phyloP scores from a whole-genome alignment of 1,140 invertebrate genomes.

The Meloidogyne chitwoodi region DNA sequence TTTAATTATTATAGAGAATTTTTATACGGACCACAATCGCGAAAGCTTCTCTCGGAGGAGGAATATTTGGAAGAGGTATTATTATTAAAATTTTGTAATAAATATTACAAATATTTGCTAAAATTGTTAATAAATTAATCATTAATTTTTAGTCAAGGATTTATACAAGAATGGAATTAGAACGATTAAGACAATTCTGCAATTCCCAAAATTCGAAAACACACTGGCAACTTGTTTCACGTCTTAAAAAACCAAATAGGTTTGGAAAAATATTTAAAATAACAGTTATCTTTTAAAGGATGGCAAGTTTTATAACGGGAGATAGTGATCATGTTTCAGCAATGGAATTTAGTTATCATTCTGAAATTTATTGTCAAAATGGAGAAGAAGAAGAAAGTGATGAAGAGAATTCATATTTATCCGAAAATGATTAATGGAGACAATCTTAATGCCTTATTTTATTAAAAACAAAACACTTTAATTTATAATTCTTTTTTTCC shows the following conservation, averaged over 20 bases:
- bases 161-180: conserved; percentile 28
- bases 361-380: conserved; percentile 10
- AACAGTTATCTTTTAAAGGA: conserved; percentile 12
- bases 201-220: neutral
- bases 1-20: neutral
- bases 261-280: neutral
- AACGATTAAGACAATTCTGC: conserved; percentile 19
- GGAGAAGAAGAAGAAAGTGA: neutral
- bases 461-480: too few species aligned
- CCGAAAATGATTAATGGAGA: too few species aligned
- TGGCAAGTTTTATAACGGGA: conserved; percentile 26
- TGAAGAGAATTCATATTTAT: conserved; percentile 11
- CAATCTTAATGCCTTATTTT: too few species aligned
- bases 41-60: conserved; percentile 19
- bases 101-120: too few species aligned
- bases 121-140: too few species aligned
- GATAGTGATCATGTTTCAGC: conserved; percentile 24
- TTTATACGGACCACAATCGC: conserved; percentile 14
- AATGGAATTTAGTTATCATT: conserved; percentile 15
- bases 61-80: conserved; percentile 29
- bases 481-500: neutral
- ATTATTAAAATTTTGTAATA: neutral
- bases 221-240: conserved; percentile 18
- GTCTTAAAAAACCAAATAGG: conserved; percentile 16
- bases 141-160: neutral